phyloP scores from a whole-genome alignment of 2,888 invertebrate species.

The Idaea aversata region DNA sequence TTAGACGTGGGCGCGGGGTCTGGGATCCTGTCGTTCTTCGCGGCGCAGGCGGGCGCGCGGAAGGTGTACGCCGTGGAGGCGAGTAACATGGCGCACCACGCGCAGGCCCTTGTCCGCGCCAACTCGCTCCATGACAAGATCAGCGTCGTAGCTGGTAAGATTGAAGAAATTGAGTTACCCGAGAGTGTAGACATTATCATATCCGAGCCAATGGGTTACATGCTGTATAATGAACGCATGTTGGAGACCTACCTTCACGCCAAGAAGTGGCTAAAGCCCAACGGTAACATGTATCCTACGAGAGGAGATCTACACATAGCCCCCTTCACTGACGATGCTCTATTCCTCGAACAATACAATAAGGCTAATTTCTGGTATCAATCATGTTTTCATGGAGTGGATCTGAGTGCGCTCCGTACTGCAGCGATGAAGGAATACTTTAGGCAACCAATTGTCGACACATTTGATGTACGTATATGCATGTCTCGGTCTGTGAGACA shows the following conservation, averaged over 20 bases:
- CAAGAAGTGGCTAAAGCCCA: conserved; percentile 96
- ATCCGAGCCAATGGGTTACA: conserved; percentile 99
- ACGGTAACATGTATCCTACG: conserved; percentile 98
- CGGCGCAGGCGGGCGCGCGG: conserved; percentile 97
- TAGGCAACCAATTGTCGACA: conserved; percentile 98
- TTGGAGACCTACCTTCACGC: conserved; percentile 99
- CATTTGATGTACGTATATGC: conserved; percentile 98
- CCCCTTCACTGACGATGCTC: conserved; percentile 97
- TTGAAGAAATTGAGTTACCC: conserved; percentile 97
- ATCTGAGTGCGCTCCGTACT: conserved; percentile 94
- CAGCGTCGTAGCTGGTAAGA: conserved; percentile 97
- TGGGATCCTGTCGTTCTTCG: conserved; percentile 98
- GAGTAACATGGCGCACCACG: conserved; percentile 98
- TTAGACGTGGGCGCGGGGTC: conserved; percentile 99
- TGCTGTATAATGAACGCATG: conserved; percentile 99
- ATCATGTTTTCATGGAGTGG: conserved; percentile 98
- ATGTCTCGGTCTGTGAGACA: conserved; percentile 96
- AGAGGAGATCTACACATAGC: conserved; percentile 98
- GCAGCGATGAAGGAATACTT: conserved; percentile 99
- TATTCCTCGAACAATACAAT: conserved; percentile 98
- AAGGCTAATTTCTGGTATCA: conserved; percentile 99
- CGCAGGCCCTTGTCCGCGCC: conserved; percentile 92
- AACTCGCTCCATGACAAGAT: conserved; percentile 95
- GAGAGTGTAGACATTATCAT: conserved; percentile 98
- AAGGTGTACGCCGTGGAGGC: conserved; percentile 99